Evolutionary conservation across 1,140 invertebrate species (phyloP).

Genomic region (Ctenoplectra terminalis): DNA sequence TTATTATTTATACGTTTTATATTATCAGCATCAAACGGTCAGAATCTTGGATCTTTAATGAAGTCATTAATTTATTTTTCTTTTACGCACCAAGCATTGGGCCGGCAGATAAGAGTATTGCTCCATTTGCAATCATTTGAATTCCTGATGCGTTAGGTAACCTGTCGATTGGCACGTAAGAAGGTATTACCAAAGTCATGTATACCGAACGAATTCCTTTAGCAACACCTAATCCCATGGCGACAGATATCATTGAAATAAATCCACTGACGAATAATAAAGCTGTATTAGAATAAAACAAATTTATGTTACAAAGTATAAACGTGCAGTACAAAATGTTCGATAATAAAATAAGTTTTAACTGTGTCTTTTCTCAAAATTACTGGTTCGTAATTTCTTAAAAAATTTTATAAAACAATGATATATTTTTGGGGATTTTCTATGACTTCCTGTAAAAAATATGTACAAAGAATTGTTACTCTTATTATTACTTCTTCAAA

Average conservation of each 20-base stretch:
- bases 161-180: conserved; percentile 85
- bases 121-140: conserved; percentile 86
- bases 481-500: too few species aligned
- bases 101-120: conserved; percentile 85
- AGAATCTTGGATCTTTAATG: too few species aligned
- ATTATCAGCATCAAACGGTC: too few species aligned
- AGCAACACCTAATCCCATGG: conserved; percentile 83
- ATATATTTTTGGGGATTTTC: too few species aligned
- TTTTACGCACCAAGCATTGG: conserved; percentile 85
- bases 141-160: conserved; percentile 86
- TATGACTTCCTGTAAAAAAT: too few species aligned
- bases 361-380: too few species aligned
- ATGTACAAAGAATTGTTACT: too few species aligned
- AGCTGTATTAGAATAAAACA: conserved; percentile 71
- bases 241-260: conserved; percentile 45
- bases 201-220: conserved; percentile 87
- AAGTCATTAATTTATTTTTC: neutral
- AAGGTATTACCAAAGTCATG: conserved; percentile 86
- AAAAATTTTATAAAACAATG: too few species aligned
- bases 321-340: neutral
- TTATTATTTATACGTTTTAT: too few species aligned
- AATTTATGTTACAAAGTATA: neutral
- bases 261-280: conserved; percentile 81
- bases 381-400: too few species aligned
- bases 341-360: too few species aligned